These are phyloP conservation scores for Crematogaster levior DNA, from an alignment of 2,888 invertebrate genomes.

Conservation along the genomic window DNA sequence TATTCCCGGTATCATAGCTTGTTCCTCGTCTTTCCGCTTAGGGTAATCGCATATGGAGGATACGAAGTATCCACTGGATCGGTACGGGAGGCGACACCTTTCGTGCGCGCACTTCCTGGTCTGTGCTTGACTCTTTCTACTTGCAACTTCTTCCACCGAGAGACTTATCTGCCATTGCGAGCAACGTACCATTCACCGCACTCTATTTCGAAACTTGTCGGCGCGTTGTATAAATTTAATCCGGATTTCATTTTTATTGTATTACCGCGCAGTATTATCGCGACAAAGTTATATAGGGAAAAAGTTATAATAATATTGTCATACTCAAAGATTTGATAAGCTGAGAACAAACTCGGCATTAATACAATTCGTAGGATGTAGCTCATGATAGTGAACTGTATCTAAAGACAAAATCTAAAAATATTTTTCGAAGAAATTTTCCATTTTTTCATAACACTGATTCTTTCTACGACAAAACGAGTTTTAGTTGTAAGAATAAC, in stretches of 20 bases:
- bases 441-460: neutral
- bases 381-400: neutral
- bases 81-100: slow-evolving; percentile 17
- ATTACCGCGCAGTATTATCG: slow-evolving; percentile 6
- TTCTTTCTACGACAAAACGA: neutral
- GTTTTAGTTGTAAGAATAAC: neutral
- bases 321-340: neutral
- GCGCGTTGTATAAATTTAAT: slow-evolving; percentile 44
- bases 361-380: neutral
- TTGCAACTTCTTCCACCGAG: slow-evolving; percentile 6
- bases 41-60: slow-evolving; percentile 62
- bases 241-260: slow-evolving; percentile 41
- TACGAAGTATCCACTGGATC: slow-evolving; percentile 27
- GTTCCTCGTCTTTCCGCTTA: slow-evolving; percentile 52
- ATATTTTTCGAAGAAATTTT: neutral
- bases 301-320: slow-evolving; percentile 21
- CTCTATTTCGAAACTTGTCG: slow-evolving; percentile 39
- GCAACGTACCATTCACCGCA: slow-evolving; percentile 20
- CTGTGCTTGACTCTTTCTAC: slow-evolving; percentile 31
- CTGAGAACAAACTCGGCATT: neutral
- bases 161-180: slow-evolving; percentile 38
- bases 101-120: neutral
- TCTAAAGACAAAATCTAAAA: neutral
- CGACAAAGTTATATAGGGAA: slow-evolving; percentile 16
- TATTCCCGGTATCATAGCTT: slow-evolving; percentile 64